Evolutionary conservation across 2,888 invertebrate genomes (phyloP).

Genomic region (Siphonodentalium dalli): DNA sequence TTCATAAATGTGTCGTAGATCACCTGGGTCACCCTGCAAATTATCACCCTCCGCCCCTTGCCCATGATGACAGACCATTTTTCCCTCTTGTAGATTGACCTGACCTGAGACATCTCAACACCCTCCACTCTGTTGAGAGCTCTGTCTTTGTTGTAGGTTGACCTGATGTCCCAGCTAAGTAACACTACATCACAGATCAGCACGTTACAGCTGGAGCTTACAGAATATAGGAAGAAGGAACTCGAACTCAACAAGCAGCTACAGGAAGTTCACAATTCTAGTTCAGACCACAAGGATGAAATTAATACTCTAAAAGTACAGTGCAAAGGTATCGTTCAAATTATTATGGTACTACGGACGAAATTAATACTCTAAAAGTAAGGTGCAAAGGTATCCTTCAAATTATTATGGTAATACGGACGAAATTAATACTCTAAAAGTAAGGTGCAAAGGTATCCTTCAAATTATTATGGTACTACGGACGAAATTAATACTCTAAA

Average conservation of each 20-base stretch:
- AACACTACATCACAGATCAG: constrained; percentile 53
- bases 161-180: constrained; percentile 49
- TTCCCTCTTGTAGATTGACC: background rate
- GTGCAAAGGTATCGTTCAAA: constrained; percentile 42
- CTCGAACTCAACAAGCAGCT: constrained; percentile 51
- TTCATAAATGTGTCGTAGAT: too few species aligned
- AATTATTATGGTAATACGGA: too few species aligned
- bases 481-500: too few species aligned
- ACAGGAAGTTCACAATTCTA: constrained; percentile 32
- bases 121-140: constrained; percentile 16
- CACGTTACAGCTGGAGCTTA: constrained; percentile 51
- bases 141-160: constrained; percentile 35
- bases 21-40: too few species aligned
- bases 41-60: too few species aligned
- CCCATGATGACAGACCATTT: too few species aligned
- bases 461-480: too few species aligned
- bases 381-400: too few species aligned
- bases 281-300: constrained; percentile 42
- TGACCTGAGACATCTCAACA: background rate
- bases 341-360: too few species aligned
- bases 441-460: too few species aligned
- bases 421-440: background rate
- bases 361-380: too few species aligned
- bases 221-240: constrained; percentile 49
- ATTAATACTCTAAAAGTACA: constrained; percentile 42